Base-by-base conservation (phyloP, 1,140 invertebrate genomes). In the Pseudomyrmex concolor region DNA sequence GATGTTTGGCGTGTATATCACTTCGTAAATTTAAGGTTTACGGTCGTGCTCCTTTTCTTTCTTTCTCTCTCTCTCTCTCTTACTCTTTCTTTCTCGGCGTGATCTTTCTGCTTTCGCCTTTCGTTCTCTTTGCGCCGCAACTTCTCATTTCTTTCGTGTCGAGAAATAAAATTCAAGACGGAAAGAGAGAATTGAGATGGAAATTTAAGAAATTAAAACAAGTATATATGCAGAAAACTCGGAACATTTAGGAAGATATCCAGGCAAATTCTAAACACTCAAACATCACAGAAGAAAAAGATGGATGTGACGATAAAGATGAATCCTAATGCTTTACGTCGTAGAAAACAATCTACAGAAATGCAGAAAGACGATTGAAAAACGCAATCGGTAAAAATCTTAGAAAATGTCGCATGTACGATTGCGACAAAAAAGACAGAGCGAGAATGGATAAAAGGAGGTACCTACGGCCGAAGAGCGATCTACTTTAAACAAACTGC, bases 21-120 rank as follows among this genome's bases (percentile, higher is more conserved):
- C 92, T 93, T 93, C 90, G 92, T 93, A 93, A 93, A 94, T 93
- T 93, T 89, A 92, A 93, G 90, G 92, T 93, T 93, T 93, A 92
- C 89, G 90, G 83, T 89, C 86, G 84, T 90, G 88, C 90, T 85
- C 86, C 82, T 87, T 72, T 60, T 57, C 48, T 22, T 19, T 25
- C 51, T 22, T 70, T n/a, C 10, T 1, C 3, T 17, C 60, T 63
- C 45, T 9, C 2, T 9, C 1, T 43, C 43, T 15, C 5, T 34
- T 5, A 0, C 34, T 34, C 12, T 22, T 22, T n/a, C 82, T 12
- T 3, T 45, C 45, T 48, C 57, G 50, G 13, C 57, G 55, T 25
- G 51, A 60, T 84, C 74, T 63, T 10, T 8, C 3, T 3, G 22
- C 9, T 22, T 4, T 55, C n/a, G 12, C 22, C 13, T 60, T 19